Percentiles rank a stretch among this genome's conserved stretches.
These are phyloP conservation scores for Drosophila mimica DNA, from an alignment of 2,888 invertebrate species.

Conservation along the genomic window DNA sequence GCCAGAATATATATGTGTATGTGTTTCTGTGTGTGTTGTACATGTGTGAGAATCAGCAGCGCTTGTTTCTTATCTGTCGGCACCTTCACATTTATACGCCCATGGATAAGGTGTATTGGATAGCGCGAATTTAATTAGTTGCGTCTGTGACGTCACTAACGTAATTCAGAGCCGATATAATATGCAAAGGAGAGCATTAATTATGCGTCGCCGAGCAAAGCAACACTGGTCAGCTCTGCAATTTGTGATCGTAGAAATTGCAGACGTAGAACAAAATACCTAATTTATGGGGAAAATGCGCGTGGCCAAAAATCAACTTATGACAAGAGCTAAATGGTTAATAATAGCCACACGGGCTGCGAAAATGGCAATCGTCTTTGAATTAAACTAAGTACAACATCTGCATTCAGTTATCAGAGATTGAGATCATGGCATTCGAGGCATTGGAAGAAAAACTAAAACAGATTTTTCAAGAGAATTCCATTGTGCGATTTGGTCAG, in stretches of 20 bases:
- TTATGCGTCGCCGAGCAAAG: slow-evolving; percentile 14
- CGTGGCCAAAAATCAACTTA: slow-evolving; percentile 48
- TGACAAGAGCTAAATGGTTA: slow-evolving; percentile 81
- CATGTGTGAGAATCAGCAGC: slow-evolving; percentile 11
- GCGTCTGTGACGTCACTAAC: slow-evolving; percentile 39
- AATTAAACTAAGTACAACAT: slow-evolving; percentile 37
- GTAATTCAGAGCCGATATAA: slow-evolving; percentile 21
- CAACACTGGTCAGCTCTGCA: slow-evolving; percentile 37
- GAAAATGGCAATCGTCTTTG: slow-evolving; percentile 50
- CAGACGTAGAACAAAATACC: slow-evolving; percentile 17
- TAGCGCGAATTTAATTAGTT: slow-evolving; percentile 12
- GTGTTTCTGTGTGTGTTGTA: not conserved
- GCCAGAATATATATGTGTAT: slow-evolving; percentile 27
- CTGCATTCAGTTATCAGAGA: slow-evolving; percentile 32
- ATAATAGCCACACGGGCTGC: slow-evolving; percentile 60
- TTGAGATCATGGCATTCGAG: slow-evolving; percentile 77
- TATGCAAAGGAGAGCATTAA: slow-evolving; percentile 17
- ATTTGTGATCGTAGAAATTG: slow-evolving; percentile 12
- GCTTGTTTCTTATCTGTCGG: slow-evolving; percentile 37
- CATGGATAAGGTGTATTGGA: not conserved
- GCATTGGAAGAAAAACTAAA: slow-evolving; percentile 76
- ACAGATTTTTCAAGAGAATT: slow-evolving; percentile 70
- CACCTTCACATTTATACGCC: slow-evolving; percentile 28
- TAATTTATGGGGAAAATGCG: slow-evolving; percentile 49
- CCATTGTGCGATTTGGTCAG: slow-evolving; percentile 63